Percentiles rank a stretch among this genome's conserved stretches.
Conservation (phyloP, 2,113 vertebrate genomes). For the Nyctereutes procyonoides region DNA sequence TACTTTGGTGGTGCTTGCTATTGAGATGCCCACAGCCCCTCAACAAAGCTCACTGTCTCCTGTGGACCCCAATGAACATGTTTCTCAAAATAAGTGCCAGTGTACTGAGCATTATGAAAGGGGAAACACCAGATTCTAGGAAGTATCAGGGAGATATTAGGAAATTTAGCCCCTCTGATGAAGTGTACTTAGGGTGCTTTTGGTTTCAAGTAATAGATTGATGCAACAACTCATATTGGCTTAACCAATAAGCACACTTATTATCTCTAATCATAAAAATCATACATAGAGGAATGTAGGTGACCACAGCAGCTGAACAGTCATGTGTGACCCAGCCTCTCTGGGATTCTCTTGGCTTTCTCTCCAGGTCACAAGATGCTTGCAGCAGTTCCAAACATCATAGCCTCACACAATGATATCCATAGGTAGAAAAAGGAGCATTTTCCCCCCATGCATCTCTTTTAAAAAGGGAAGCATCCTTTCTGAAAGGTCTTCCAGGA, state of each 20-base stretch:
- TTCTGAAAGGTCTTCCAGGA: neutral
- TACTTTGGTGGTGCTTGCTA: neutral
- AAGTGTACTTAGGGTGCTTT: neutral
- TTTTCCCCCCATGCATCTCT: neutral
- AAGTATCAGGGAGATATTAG: neutral
- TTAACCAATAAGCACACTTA: neutral
- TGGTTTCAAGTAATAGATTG: neutral
- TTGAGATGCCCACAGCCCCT: neutral
- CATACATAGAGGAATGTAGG: neutral
- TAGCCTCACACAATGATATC: neutral
- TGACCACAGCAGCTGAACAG: neutral
- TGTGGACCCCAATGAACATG: neutral
- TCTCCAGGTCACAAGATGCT: neutral
- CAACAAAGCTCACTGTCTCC: neutral
- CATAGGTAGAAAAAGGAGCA: neutral
- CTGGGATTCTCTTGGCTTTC: neutral
- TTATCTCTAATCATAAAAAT: neutral
- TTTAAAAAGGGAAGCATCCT: neutral
- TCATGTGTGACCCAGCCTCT: neutral
- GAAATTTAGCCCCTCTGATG: neutral
- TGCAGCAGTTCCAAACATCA: neutral
- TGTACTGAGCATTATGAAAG: neutral
- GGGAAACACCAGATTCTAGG: neutral
- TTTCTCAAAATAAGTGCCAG: neutral
- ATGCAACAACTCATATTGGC: neutral